Base-by-base conservation (phyloP, 2,797 vertebrate species). In the Neomorphus geoffroyi region DNA sequence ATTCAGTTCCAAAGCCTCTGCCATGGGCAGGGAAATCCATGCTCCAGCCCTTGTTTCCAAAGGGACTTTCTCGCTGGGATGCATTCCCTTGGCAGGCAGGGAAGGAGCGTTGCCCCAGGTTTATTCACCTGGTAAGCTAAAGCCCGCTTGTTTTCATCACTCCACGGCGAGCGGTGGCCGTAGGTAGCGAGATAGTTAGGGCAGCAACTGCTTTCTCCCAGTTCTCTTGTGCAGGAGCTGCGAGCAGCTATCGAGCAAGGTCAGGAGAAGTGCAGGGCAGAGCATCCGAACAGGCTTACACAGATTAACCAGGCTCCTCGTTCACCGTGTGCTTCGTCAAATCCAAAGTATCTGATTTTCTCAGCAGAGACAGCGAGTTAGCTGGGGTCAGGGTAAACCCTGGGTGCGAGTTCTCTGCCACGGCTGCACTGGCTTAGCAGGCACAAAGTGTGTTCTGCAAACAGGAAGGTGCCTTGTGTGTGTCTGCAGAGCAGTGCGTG, bases 401-500 rank as follows among this genome's bases (percentile, higher is more conserved):
- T 18, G 57, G 32, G 69, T 9, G 32, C 54, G 2, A 10, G 9
- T 3, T 2, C 53, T 22, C 57, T 37, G 61, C 64, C 3, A 5
- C 1, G 13, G 43, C 51, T 13, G 53, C 19, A 2, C n/a, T 8
- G 43, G 48, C 19, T 51, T 11, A 5, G 15, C 5, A 12, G 53
- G 50, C 3, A 0, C 1, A 62, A 23, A 10, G 54, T 0, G 1
- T 43, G 26, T 11, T 39, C 8, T 13, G 45, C 30, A 8, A 6
- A 13, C 9, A 17, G 57, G 22, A 9, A 39, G 27, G n/a, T 33
- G 41, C 39, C 54, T n/a, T 6, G 15, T 37, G 70, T 15, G 58
- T 2, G 0, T 1, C 8, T 7, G 61, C 58, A 16, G 32, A 18
- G 27, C 0, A 0, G 5, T 6, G 17, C 2, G 0, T 74, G 83